A percentile compares a stretch with the other conserved stretches of the same genome.
phyloP scores from a whole-genome alignment of 1,140 invertebrate genomes.

The Drosophila fuyamai region DNA sequence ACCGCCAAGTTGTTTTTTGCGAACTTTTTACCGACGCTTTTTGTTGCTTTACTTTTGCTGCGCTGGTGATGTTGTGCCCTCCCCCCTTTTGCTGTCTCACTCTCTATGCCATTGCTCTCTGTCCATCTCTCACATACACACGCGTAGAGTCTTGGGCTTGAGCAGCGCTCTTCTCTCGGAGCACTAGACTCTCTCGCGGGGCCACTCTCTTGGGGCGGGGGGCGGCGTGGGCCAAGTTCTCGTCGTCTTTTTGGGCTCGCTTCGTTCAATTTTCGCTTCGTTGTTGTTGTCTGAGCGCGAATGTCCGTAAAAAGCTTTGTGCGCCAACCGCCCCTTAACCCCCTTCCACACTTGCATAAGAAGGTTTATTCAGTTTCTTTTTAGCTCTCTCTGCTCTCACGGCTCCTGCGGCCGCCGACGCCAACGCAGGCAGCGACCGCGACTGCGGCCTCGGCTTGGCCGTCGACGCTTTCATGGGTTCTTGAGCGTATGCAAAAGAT shows the following conservation, averaged over 20 bases:
- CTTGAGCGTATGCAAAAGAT: conserved; percentile 85
- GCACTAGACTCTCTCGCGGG: conserved; percentile 40
- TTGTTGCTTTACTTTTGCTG: conserved; percentile 53
- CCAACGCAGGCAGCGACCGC: conserved; percentile 40
- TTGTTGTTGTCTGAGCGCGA: conserved; percentile 70
- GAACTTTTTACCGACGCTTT: conserved; percentile 61
- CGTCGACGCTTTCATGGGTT: conserved; percentile 73
- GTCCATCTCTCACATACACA: conserved; percentile 25
- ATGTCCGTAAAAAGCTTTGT: conserved; percentile 74
- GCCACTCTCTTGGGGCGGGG: background rate
- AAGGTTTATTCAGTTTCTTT: conserved; percentile 42
- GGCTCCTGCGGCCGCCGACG: conserved; percentile 43
- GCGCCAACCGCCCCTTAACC: conserved; percentile 32
- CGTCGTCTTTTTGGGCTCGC: conserved; percentile 66
- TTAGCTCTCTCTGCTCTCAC: conserved; percentile 48
- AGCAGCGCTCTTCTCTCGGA: conserved; percentile 59
- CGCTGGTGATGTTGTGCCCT: conserved; percentile 13
- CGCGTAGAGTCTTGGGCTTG: conserved; percentile 36
- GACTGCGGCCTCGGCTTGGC: conserved; percentile 56
- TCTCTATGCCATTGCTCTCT: conserved; percentile 23
- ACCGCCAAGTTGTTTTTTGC: conserved; percentile 59
- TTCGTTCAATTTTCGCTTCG: conserved; percentile 63
- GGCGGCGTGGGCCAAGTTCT: conserved; percentile 32
- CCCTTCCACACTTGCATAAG: background rate
- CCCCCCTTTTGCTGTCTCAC: conserved; percentile 25